Evolutionary conservation across 2,888 invertebrate species (phyloP), one percentile per base, ranked within the genome.

Genomic region (Macrosoma leucophasiata): DNA sequence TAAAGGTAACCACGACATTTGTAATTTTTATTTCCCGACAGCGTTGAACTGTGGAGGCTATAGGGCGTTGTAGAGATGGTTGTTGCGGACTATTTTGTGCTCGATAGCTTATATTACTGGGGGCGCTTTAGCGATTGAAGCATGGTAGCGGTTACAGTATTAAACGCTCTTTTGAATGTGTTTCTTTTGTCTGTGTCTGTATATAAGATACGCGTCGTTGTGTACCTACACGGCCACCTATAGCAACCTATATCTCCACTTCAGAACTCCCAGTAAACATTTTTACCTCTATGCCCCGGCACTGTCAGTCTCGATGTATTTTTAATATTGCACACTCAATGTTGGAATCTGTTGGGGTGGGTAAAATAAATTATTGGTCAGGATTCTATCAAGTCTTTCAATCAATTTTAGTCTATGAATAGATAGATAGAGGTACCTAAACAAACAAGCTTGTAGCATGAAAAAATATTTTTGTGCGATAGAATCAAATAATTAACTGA

Each of bases 1-100:
- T 81, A 75, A 72, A 76, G 71, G 74, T 72, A 71, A 77, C 74
- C 72, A 63, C 64, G 64, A 68, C 63, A 68, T 68, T 69, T 69
- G 68, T 72, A 66, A 70, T 65, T 74, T 68, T 77, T 71, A 58
- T 71, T 74, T 66, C 62, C 43, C 46, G 54, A 53, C 50, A 50
- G 51, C 56, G 50, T 54, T 49, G 51, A 52, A 43, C 48, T 45
- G 50, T 43, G 41, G 43, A 52, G 45, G 43, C 49, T 55, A 52
- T 47, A 54, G 50, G 37, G 15, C 28, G 18, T 25, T 24, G 36
- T 32, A 23, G 34, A 33, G 37, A 36, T 28, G 21, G 31, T 38
- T 48, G 52, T 55, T 58, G 55, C 49, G 51, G 58, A 46, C 48
- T 52, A 58, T 58, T 58, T 62, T 61, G 55, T 58, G 55, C 55